Percentiles rank a stretch among this genome's conserved stretches.
Conservation (phyloP, 2,797 vertebrate species). For the Mus spretus region DNA sequence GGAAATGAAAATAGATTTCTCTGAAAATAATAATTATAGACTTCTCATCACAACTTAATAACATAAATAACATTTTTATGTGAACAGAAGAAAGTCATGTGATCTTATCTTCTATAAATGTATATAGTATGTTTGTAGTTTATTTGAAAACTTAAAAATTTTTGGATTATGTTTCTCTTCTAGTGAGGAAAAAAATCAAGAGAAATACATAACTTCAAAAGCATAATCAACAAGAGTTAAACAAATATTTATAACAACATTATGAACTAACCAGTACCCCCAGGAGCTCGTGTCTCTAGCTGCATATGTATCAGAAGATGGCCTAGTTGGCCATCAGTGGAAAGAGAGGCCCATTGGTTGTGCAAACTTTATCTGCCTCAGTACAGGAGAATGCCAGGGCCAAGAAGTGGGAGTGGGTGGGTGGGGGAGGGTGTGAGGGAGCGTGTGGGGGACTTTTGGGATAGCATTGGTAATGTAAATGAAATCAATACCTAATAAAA, state of each 20-base stretch:
- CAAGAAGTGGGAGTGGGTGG: no score
- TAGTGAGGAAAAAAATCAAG: neutral
- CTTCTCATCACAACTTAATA: conserved; percentile 4
- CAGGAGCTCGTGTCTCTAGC: neutral
- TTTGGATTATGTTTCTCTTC: neutral
- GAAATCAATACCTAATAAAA: neutral
- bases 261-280: no score
- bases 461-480: no score
- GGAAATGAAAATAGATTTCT: neutral
- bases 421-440: no score
- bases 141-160: neutral
- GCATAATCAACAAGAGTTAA: neutral
- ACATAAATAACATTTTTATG: neutral
- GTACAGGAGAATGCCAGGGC: no score
- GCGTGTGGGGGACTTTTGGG: no score
- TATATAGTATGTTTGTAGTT: neutral
- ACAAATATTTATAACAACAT: neutral
- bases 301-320: no score
- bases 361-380: no score
- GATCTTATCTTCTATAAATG: neutral
- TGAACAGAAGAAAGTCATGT: neutral
- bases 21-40: neutral
- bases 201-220: neutral
- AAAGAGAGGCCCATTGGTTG: no score
- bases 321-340: no score